Percentiles rank a stretch among this genome's conserved stretches.
Conservation (phyloP, 2,113 vertebrate genomes). For the Miniopterus natalensis region DNA sequence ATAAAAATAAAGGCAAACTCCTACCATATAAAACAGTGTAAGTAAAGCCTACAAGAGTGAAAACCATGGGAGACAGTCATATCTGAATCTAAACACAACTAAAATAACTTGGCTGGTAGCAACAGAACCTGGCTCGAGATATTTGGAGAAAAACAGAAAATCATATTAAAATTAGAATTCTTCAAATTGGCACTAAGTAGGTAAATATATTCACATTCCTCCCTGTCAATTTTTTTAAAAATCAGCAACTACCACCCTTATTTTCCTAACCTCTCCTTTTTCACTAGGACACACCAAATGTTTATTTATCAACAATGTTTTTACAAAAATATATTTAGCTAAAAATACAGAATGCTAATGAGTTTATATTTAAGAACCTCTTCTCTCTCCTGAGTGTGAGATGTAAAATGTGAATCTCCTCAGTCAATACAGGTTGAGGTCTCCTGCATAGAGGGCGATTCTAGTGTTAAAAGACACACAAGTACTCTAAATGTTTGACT, state of each 20-base stretch:
- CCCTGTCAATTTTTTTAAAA: neutral
- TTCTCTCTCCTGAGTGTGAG: neutral
- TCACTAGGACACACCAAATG: neutral
- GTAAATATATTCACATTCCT: neutral
- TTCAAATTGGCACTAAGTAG: neutral
- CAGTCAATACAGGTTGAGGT: neutral
- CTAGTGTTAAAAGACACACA: neutral
- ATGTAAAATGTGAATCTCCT: neutral
- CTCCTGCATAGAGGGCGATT: neutral
- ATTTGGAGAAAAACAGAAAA: conserved; percentile 2
- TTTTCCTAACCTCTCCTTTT: neutral
- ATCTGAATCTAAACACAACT: neutral
- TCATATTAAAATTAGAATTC: neutral
- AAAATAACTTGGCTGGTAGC: conserved; percentile 29
- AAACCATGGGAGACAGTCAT: neutral
- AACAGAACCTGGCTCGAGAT: neutral
- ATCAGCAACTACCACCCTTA: neutral
- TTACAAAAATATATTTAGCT: neutral
- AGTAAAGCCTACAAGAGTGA: neutral
- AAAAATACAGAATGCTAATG: neutral
- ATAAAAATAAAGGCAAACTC: conserved; percentile 8
- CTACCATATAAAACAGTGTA: neutral
- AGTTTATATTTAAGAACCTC: neutral
- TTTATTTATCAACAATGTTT: neutral
- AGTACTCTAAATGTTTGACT: neutral